Evolutionary conservation across 2,113 vertebrate genomes (phyloP).

Genomic region (Probosciger aterrimus): DNA sequence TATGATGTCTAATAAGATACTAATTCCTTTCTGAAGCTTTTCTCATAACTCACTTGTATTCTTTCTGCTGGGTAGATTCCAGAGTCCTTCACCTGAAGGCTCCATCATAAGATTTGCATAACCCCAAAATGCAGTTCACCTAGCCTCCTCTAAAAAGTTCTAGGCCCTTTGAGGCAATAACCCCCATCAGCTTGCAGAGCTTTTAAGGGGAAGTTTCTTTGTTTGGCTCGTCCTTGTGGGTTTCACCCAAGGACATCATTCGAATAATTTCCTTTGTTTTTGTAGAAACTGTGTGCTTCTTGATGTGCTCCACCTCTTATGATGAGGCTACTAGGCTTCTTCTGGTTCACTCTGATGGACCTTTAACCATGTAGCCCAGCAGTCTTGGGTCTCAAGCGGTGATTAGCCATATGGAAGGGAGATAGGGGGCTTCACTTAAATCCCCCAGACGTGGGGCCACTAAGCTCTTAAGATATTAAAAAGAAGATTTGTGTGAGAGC

Average conservation of each 20-base stretch:
- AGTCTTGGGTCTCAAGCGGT: background rate
- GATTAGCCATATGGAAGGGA: background rate
- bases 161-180: background rate
- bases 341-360: background rate
- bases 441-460: fast-evolving
- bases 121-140: background rate
- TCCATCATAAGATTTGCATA: background rate
- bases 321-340: background rate
- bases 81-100: background rate
- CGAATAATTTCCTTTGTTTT: background rate
- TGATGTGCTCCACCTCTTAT: background rate
- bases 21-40: background rate
- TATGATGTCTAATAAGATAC: background rate
- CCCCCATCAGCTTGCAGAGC: background rate
- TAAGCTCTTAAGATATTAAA: background rate
- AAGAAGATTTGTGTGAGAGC: background rate
- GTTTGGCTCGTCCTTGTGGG: background rate
- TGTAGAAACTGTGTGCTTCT: background rate
- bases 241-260: background rate
- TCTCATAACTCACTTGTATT: background rate
- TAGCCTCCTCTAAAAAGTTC: background rate
- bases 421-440: background rate
- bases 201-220: background rate
- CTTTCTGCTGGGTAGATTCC: background rate
- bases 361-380: fast-evolving